phyloP scores from a whole-genome alignment of 2,888 invertebrate species.

The Carpatolechia fugitivella region DNA sequence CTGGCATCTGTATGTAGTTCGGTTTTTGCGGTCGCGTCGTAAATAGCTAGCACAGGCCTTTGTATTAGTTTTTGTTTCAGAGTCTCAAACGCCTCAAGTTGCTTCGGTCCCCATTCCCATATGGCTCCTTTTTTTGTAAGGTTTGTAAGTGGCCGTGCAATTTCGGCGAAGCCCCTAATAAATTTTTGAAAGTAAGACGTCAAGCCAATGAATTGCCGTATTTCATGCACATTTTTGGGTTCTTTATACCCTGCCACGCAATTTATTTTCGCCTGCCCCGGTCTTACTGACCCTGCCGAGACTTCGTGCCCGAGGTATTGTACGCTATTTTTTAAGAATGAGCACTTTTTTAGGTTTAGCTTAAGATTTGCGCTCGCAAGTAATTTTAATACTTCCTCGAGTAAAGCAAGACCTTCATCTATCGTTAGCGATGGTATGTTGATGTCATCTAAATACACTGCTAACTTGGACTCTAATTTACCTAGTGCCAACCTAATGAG shows the following conservation, averaged over 20 bases:
- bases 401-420: slow-evolving; percentile 6
- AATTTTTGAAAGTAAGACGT: slow-evolving; percentile 28
- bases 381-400: slow-evolving; percentile 13
- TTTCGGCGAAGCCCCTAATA: no score
- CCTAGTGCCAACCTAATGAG: background rate
- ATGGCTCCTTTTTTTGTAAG: slow-evolving; percentile 22
- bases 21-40: slow-evolving; percentile 23
- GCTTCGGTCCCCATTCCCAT: slow-evolving; percentile 17
- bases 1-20: slow-evolving; percentile 42
- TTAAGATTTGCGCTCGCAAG: slow-evolving; percentile 7
- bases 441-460: slow-evolving; percentile 18
- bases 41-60: slow-evolving; percentile 32
- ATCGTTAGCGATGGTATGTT: slow-evolving; percentile 12
- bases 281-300: slow-evolving; percentile 1
- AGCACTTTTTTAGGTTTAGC: slow-evolving; percentile 5
- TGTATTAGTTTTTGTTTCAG: slow-evolving; percentile 7
- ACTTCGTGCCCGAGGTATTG: slow-evolving; percentile 15
- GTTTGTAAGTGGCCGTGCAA: slow-evolving; percentile 26
- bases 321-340: slow-evolving; percentile 9
- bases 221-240: no score
- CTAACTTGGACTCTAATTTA: background rate
- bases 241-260: background rate
- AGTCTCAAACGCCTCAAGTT: slow-evolving; percentile 12
- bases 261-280: slow-evolving; percentile 13
- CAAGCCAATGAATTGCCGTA: no score